Evolutionary conservation across 2,113 vertebrate genomes (phyloP).

Genomic region (Acanthochromis polyacanthus): DNA sequence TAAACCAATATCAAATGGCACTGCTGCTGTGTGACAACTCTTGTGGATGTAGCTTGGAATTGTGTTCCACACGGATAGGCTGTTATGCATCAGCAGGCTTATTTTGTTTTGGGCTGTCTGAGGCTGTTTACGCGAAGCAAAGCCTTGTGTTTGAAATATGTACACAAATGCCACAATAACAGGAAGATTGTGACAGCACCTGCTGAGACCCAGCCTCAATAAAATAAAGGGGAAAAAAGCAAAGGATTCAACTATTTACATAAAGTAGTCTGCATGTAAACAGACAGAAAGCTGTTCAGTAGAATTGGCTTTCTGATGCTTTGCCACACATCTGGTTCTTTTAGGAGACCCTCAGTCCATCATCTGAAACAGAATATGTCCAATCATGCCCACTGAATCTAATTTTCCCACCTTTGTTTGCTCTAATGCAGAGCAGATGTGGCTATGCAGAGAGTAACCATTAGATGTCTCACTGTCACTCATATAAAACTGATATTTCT

Average conservation of each 20-base stretch:
- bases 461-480: constrained; percentile 42
- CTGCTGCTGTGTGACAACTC: constrained; percentile 25
- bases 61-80: constrained; percentile 51
- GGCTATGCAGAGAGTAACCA: constrained; percentile 27
- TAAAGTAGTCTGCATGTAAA: not conserved
- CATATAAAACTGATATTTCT: constrained; percentile 24
- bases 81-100: constrained; percentile 56
- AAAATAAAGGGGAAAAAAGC: not conserved
- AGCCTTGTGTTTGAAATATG: constrained; percentile 47
- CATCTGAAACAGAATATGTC: constrained; percentile 30
- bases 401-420: not conserved
- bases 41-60: constrained; percentile 17
- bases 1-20: constrained; percentile 2
- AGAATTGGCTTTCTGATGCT: not conserved
- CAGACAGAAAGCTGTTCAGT: constrained; percentile 24
- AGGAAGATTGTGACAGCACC: constrained; percentile 62
- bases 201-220: constrained; percentile 39
- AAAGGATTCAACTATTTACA: constrained; percentile 15
- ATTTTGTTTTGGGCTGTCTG: constrained; percentile 56
- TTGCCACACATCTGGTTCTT: not conserved
- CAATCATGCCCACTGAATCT: not conserved
- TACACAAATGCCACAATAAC: constrained; percentile 48
- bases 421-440: constrained; percentile 52
- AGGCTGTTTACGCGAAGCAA: constrained; percentile 49
- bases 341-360: not conserved